Evolutionary conservation across 2,888 invertebrate species (phyloP), one percentile per base, ranked within the genome.

Genomic region (Caenorhabditis sp.): DNA sequence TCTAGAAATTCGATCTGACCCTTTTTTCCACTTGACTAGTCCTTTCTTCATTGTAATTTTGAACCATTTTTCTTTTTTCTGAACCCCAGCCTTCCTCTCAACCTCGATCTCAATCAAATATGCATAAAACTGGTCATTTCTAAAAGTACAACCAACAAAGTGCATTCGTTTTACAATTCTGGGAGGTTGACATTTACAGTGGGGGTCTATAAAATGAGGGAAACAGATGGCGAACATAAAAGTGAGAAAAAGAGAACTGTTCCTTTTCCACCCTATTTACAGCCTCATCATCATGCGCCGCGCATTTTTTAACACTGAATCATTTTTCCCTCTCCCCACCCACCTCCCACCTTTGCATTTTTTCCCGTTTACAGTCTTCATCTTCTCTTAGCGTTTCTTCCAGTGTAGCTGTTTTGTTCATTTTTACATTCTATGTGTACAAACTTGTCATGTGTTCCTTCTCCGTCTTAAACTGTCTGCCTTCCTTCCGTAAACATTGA

Each of bases 271-370:
- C 41, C 41, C 41, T 41, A 35, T 66, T 51, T 35, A 66, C 31
- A 51, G 51, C 64, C 14, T 26, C 14, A 26, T 63, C 47, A 63
- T 51, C 41, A 73, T 49, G 49, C 61, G 61, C 49, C 12, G 14
- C 38, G 22, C 73, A 76, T 76, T 76, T 76, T 76, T 59, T 24
- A 51, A 28, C 68, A 51, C 38, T 76, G 76, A 76, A 76, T 76
- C 76, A 76, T 49, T 19, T 54, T 66, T 54, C 63, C 51, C 35
- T 41, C 26, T 44, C n/a, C n/a, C n/a, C n/a, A n/a, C 24, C 41
- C 31, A 26, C 44, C 19, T 47, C 24, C 44, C 19, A 6, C n/a
- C 19, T 26, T 24, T 22, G 44, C 26, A 26, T 24, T 70, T 22
- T 58, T 41, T 58, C 54, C 54, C 24, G n/a, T 54, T 26, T 54